A percentile compares a stretch with the other conserved stretches of the same genome.
Conservation (phyloP, 2,113 vertebrate genomes). For the Gymnogyps californianus region DNA sequence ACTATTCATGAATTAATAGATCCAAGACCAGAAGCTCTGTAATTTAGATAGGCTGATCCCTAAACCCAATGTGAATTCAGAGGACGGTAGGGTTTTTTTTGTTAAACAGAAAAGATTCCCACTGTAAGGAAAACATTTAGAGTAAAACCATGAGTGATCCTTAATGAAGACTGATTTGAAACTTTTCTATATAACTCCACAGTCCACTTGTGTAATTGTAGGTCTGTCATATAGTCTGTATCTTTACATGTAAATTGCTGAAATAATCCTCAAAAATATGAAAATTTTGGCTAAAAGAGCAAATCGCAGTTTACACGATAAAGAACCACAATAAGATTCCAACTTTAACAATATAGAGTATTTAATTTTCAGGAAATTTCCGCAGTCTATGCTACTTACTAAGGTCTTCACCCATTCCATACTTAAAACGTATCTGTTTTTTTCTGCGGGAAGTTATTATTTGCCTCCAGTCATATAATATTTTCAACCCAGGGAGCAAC, state of each 20-base stretch:
- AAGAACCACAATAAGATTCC: background rate
- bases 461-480: background rate
- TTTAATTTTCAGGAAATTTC: background rate
- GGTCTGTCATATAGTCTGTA: background rate
- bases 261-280: background rate
- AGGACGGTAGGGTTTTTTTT: background rate
- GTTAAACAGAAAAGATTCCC: background rate
- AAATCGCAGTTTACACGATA: background rate
- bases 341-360: background rate
- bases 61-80: background rate
- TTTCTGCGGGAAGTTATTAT: background rate
- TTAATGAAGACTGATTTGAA: background rate
- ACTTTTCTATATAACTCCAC: background rate
- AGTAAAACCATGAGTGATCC: background rate
- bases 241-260: background rate
- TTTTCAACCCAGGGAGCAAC: background rate
- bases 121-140: background rate
- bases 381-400: background rate
- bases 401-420: background rate
- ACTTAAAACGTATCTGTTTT: rapidly evolving
- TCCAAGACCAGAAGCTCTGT: background rate
- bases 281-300: background rate
- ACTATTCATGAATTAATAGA: background rate
- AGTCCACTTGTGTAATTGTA: background rate
- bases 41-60: background rate